phyloP scores from a whole-genome alignment of 92 coral and sea anemone species.

The Scolanthus callimorphus region DNA sequence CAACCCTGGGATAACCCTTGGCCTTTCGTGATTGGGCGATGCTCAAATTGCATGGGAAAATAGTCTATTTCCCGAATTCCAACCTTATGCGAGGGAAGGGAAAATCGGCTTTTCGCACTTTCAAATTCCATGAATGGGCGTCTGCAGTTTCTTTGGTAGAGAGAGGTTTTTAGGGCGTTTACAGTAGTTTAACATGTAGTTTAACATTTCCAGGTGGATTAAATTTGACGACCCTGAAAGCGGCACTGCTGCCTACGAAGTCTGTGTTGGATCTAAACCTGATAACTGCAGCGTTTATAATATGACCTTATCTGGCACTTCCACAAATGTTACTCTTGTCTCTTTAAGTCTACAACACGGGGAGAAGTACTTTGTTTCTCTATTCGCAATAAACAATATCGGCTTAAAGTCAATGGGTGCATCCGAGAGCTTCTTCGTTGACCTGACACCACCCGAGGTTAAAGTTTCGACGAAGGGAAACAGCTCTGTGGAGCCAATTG shows the following conservation, averaged over 20 bases:
- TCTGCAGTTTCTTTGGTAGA: too few relatives aligned
- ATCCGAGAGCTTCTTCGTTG: conserved; percentile 53
- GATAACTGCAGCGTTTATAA: conserved; percentile 41
- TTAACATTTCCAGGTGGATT: conserved; percentile 75
- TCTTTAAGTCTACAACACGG: conserved; percentile 56
- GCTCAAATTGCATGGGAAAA: too few relatives aligned
- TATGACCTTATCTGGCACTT: conserved; percentile 36
- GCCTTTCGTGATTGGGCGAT: too few relatives aligned
- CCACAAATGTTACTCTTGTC: conserved; percentile 31
- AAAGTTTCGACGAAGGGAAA: not conserved
- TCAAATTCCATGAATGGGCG: too few relatives aligned
- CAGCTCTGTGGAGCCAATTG: not conserved
- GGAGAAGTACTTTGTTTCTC: conserved; percentile 41
- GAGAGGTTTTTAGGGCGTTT: too few relatives aligned
- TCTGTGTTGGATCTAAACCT: conserved; percentile 50
- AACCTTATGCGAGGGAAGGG: too few relatives aligned
- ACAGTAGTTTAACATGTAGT: too few relatives aligned
- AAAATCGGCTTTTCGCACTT: too few relatives aligned
- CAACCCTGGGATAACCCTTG: too few relatives aligned
- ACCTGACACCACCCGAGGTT: conserved; percentile 54
- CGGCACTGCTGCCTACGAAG: conserved; percentile 56
- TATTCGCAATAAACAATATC: conserved; percentile 61
- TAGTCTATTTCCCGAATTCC: too few relatives aligned
- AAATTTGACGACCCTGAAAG: conserved; percentile 69
- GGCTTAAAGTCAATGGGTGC: conserved; percentile 45